Percentiles rank a stretch among this genome's conserved stretches.
Conservation (phyloP, 2,888 invertebrate genomes). For the Altica lythri region DNA sequence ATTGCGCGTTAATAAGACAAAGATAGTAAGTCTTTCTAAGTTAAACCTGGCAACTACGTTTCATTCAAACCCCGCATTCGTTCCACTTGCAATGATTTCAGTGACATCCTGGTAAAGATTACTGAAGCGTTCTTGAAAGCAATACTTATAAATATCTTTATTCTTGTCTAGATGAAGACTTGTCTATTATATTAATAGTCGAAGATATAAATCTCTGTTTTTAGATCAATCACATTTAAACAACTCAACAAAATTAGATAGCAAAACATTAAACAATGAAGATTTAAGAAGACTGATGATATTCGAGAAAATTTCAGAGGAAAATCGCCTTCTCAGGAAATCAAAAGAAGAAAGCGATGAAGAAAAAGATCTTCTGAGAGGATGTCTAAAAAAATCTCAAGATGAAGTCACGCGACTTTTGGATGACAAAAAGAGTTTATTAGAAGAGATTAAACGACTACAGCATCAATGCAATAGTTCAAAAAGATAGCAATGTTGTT, state of each 20-base stretch:
- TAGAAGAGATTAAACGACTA: slow-evolving; percentile 71
- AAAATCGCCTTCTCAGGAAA: slow-evolving; percentile 60
- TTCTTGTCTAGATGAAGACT: too few species aligned
- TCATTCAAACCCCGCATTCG: too few species aligned
- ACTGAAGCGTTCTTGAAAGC: too few species aligned
- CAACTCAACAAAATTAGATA: slow-evolving; percentile 45
- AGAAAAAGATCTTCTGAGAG: slow-evolving; percentile 66
- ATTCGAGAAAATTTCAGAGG: slow-evolving; percentile 65
- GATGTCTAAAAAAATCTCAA: slow-evolving; percentile 70
- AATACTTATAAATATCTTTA: too few species aligned
- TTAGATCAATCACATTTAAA: too few species aligned
- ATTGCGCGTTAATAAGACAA: too few species aligned
- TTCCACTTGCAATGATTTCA: too few species aligned
- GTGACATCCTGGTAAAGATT: too few species aligned
- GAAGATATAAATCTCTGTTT: too few species aligned
- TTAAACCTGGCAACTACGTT: too few species aligned
- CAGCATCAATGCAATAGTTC: slow-evolving; percentile 66
- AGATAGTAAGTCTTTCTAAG: too few species aligned
- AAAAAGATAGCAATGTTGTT: slow-evolving; percentile 73
- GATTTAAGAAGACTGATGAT: slow-evolving; percentile 64
- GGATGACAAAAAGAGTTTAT: slow-evolving; percentile 73
- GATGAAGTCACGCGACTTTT: slow-evolving; percentile 73
- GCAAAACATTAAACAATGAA: slow-evolving; percentile 66
- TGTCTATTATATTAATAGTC: too few species aligned
- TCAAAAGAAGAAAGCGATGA: slow-evolving; percentile 66